Evolutionary conservation across 2,113 vertebrate species (phyloP), one percentile per base, ranked within the genome.

Genomic region (Syngnathus typhle): DNA sequence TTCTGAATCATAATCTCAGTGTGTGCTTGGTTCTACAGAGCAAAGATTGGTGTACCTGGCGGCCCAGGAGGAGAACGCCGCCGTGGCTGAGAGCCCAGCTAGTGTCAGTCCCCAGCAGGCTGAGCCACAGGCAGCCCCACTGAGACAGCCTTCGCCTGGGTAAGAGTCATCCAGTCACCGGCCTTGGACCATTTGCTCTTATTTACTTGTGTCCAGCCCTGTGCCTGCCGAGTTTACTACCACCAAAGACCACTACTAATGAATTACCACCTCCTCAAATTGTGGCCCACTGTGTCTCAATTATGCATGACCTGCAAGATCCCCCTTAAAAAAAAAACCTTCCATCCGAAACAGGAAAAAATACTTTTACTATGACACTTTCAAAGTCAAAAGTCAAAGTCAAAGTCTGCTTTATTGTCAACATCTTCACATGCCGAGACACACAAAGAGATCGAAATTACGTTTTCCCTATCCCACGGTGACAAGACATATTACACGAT

Each of bases 31-130:
- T 70, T 41, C 63, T 82, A 66, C 87, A 96, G 95, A 94, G 86
- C 95, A 98, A 82, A 88, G 94, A 86, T 92, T 95, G 87, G 94
- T 93, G 2, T 93, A 93, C 85, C 93, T 95, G 76, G 89, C 93
- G 82, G 93, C 92, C 84, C 89, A 89, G 75, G 95, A 96, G 76
- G 94, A 93, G 81, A 94, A 89, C 84, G 90, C 92, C 74, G 91
- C 92, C 74, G 89, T 91, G 64, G 90, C 93, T 67, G 88, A 94
- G 84, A 93, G 88, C 0, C 85, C 88, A 46, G 91, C 92, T 23
- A 89, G 91, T 54, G 90, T 91, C 85, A 91, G 82, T 67, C 84
- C 88, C 21, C 94, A 96, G 84, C 94, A 94, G 87, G 89, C 91
- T 13, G 96, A 97, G 76, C 93, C 93, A 63, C 95, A 94, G 84